Evolutionary conservation across 2,888 invertebrate genomes (phyloP), one percentile per base, ranked within the genome.

Genomic region (Sialis lutaria): DNA sequence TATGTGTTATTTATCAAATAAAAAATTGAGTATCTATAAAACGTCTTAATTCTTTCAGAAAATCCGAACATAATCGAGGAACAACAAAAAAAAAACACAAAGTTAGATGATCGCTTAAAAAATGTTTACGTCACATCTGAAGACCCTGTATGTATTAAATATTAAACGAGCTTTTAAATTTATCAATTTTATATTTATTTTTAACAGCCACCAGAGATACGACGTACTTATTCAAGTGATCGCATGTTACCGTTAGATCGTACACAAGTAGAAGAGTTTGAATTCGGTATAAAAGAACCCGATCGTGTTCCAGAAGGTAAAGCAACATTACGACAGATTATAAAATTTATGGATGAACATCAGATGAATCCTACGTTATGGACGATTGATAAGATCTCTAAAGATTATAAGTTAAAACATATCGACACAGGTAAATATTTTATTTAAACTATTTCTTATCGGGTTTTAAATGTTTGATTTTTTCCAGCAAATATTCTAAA

Each of bases 41-140:
- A 48, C 40, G 45, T 49, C 37, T 48, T 49, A 48, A 37, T 34
- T 44, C 32, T 34, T 41, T 47, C 56, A 74, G 73, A 73, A 42
- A 69, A 79, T 53, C 82, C 84, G 0, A 62, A 74, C 46, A 68
- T 77, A 46, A 65, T 77, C 47, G 70, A 76, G 44, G 73, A 74
- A 54, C 65, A 79, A n/a, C 64, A 72, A 49, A 73, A 62, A 55
- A 85, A 83, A 61, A 70, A 86, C 61, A 45, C 58, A 6, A 59
- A 55, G n/a, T 67, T 86, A 8, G 74, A 84, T 56, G 63, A 68
- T 34, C 67, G 77, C 58, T 66, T 87, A 50, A 82, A 76, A 64
- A 68, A 74, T 60, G 77, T 87, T 65, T 87, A 74, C 72, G 82
- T 88, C 60, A 75, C 72, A 47, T 82, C 84, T 1, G 57, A 67